Evolutionary conservation across 2,888 invertebrate species (phyloP), one percentile per base, ranked within the genome.

Genomic region (Lamellibrachia columna): DNA sequence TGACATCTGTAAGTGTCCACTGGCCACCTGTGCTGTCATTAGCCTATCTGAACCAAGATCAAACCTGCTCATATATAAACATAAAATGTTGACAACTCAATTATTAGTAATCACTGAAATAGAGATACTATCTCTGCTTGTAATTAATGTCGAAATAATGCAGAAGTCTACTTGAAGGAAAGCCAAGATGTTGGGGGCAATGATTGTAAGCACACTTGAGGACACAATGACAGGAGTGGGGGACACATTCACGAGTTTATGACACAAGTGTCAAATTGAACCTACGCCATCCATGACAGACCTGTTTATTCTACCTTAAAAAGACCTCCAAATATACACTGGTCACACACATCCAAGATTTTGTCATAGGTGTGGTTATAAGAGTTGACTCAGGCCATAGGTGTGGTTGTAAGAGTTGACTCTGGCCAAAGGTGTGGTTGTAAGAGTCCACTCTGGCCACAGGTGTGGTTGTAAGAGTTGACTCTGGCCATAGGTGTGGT

Each of bases 131-230:
- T 75, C 75, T 15, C 75, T 75, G 6, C 75, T 75, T 75, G 22
- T 75, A n/a, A 75, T 75, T 75, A 75, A 75, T 75, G 75, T n/a
- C 75, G n/a, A 75, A 75, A 75, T 75, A 75, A 75, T 75, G n/a
- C n/a, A 40, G 75, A 15, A 2, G 75, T 55, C 75, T 75, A 75
- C 75, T 15, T 75, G 75, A 22, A 22, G 22, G 75, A 58, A 15
- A 75, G 75, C 22, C n/a, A 75, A 15, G n/a, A 15, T 1, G 75
- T 22, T 11, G 3, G 75, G 75, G 4, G n/a, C 75, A 75, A 75
- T 75, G n/a, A 22, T 75, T 75, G 75, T 75, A 11, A 15, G n/a
- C 22, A 75, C 75, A 22, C 75, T n/a, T 6, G 3, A 15, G 75
- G 75, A 75, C 75, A 22, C 22, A 75, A 75, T 75, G 75, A 75